phyloP scores from a whole-genome alignment of 2,113 vertebrate genomes.

The Sinocyclocheilus grahami region DNA sequence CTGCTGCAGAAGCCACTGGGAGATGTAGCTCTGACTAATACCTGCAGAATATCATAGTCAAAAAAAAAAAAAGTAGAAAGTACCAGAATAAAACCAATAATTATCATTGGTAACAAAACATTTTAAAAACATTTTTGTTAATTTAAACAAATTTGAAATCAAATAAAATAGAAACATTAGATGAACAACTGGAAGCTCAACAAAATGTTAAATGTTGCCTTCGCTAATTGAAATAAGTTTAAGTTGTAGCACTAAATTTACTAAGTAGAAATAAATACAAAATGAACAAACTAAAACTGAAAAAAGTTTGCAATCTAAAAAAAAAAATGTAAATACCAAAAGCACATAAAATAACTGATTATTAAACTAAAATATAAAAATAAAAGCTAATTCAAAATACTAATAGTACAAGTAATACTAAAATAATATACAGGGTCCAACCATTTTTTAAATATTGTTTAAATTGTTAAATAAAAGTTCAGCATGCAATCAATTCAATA shows the following conservation, averaged over 20 bases:
- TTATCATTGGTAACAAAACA: background rate
- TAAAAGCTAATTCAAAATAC: background rate
- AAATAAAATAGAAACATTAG: background rate
- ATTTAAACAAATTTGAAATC: background rate
- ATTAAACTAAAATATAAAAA: background rate
- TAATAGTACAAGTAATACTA: background rate
- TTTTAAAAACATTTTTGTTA: background rate
- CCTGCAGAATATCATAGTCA: constrained; percentile 60
- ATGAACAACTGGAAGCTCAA: background rate
- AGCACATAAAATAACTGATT: background rate
- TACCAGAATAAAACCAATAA: background rate
- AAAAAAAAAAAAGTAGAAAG: background rate
- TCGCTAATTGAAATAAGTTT: background rate
- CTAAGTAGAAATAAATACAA: background rate
- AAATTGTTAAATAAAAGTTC: background rate
- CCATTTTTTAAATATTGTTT: background rate
- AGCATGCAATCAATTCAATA: background rate
- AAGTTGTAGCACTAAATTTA: background rate
- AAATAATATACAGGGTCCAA: background rate
- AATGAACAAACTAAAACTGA: background rate
- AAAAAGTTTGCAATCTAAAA: background rate
- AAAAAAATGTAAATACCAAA: background rate
- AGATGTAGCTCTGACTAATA: constrained; percentile 85
- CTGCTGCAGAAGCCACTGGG: constrained; percentile 83
- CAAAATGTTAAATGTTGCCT: background rate